Percentiles rank a stretch among this genome's conserved stretches.
These are phyloP conservation scores for Microtus richardsoni DNA, from an alignment of 2,113 vertebrate species.

Conservation along the genomic window DNA sequence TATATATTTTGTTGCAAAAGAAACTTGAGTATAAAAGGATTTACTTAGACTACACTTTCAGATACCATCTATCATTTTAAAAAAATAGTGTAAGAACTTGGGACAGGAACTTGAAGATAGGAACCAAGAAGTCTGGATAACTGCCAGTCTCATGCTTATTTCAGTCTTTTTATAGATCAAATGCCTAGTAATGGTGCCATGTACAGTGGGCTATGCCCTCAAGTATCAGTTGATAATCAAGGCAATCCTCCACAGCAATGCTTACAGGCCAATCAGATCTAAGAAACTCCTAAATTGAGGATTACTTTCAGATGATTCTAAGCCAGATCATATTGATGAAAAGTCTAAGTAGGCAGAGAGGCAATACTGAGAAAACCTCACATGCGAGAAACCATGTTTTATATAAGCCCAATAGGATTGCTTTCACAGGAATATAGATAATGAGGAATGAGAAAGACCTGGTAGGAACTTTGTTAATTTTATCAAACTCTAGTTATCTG, in stretches of 20 bases:
- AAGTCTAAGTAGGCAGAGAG: not conserved
- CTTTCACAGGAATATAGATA: not conserved
- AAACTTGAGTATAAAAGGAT: not conserved
- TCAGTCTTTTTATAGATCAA: not conserved
- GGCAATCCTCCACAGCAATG: not conserved
- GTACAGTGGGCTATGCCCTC: too few relatives aligned
- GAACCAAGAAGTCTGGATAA: not conserved
- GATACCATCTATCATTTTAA: not conserved
- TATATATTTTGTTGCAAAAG: not conserved
- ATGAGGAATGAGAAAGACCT: not conserved
- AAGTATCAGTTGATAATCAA: not conserved
- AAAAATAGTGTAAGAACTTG: not conserved
- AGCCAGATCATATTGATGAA: not conserved
- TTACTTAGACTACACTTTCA: not conserved
- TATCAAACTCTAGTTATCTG: not conserved
- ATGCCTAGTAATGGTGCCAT: not conserved
- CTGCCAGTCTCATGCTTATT: not conserved
- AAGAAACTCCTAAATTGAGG: not conserved
- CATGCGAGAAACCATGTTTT: not conserved
- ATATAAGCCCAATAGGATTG: not conserved
- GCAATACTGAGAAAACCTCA: not conserved
- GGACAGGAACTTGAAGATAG: not conserved
- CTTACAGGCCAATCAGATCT: not conserved
- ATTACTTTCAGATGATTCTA: not conserved
- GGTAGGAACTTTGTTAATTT: not conserved